Evolutionary conservation across 2,888 invertebrate species (phyloP), one percentile per base, ranked within the genome.

Genomic region (Parascotia fuliginaria): DNA sequence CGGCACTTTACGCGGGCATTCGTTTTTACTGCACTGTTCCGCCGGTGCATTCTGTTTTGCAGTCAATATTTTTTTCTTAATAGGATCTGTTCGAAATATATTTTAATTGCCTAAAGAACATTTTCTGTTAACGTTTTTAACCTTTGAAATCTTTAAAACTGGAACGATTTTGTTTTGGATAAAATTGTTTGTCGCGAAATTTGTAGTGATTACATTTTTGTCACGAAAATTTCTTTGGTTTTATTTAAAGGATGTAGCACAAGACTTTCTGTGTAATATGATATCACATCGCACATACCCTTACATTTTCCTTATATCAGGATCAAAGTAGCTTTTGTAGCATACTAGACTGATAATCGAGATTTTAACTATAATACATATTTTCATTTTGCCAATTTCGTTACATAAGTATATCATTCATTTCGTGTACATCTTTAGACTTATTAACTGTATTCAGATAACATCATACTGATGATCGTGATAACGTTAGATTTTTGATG

Each of bases 401-500:
- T 63, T 60, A 45, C 4, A 42, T 27, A 48, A 54, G 39, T 54
- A 48, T 50, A n/a, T n/a, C n/a, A n/a, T n/a, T n/a, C n/a, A n/a
- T n/a, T n/a, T n/a, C n/a, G n/a, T n/a, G n/a, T n/a, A n/a, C n/a
- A n/a, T n/a, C n/a, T n/a, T n/a, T n/a, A n/a, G n/a, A n/a, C n/a
- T n/a, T n/a, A n/a, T n/a, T n/a, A n/a, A n/a, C 71, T 73, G 81
- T n/a, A n/a, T n/a, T 79, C 79, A 67, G 39, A 37, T 33, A 36
- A 40, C 77, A 77, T 81, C 79, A 77, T 79, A 62, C 73, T 56
- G 83, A 85, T 85, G 73, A 55, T 61, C 34, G 46, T 72, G 85
- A 88, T 86, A 85, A 73, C 55, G 69, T 77, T 71, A 81, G 74
- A 79, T 79, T 79, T 86, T 80, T 84, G 84, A 85, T 83, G 80